A percentile compares a stretch with the other conserved stretches of the same genome.
These are phyloP conservation scores for Megaustenia siamemsis DNA, from an alignment of 2,888 invertebrate species.

Conservation along the genomic window DNA sequence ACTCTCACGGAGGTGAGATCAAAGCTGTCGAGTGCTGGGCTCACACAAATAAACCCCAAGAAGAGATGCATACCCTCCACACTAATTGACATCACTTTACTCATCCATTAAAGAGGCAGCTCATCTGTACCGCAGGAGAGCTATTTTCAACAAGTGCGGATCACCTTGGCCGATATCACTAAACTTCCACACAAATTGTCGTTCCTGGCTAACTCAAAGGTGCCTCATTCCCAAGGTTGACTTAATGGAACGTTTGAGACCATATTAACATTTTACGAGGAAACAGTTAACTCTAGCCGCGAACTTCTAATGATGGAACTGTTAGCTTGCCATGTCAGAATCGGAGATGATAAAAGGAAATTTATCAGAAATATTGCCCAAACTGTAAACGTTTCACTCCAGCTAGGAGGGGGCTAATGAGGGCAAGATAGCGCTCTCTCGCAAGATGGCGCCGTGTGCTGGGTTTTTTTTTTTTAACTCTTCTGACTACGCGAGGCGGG, in stretches of 20 bases:
- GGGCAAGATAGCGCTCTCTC: conserved; percentile 8
- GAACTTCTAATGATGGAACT: conserved; percentile 19
- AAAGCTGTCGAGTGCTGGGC: no score
- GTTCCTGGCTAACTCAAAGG: no score
- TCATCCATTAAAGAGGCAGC: no score
- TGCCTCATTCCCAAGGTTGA: background rate
- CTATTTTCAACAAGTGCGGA: no score
- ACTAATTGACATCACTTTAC: no score
- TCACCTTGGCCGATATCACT: no score
- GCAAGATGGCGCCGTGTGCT: background rate
- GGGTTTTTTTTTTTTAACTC: background rate
- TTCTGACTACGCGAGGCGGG: background rate
- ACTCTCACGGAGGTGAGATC: no score
- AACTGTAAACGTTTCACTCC: background rate
- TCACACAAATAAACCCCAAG: no score
- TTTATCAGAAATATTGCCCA: conserved; percentile 2
- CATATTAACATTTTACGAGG: background rate
- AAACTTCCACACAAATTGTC: no score
- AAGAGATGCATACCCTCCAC: no score
- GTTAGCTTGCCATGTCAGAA: conserved; percentile 16
- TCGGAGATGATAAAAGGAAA: conserved; percentile 15
- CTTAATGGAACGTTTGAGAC: background rate
- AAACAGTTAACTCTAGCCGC: conserved; percentile 6
- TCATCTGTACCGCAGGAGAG: no score
- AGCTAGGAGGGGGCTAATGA: conserved; percentile 15